Evolutionary conservation across 1,140 invertebrate species (phyloP), one percentile per base, ranked within the genome.

Genomic region (Harlomillsia oculata): DNA sequence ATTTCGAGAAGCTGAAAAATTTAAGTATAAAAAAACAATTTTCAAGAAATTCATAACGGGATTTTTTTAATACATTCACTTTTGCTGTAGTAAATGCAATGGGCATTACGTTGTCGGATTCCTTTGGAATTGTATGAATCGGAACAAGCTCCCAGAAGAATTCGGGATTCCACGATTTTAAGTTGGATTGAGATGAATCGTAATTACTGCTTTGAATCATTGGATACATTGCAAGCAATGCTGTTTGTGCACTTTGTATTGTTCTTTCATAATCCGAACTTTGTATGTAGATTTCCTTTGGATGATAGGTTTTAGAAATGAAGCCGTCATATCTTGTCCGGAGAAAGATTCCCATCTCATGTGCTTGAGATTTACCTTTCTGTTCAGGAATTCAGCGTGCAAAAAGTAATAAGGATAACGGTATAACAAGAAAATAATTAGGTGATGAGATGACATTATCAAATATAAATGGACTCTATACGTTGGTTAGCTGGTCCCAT

Each of bases 151-250:
- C 23, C 56, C 56, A 58, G 9, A 21, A 29, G 21, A 50, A 18
- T 2, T 55, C 11, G 16, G 44, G 21, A 36, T 37, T 56, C 48
- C 45, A n/a, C n/a, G n/a, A n/a, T n/a, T n/a, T n/a, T n/a, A n/a
- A n/a, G n/a, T n/a, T n/a, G n/a, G n/a, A n/a, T n/a, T n/a, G n/a
- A n/a, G n/a, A 51, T 5, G 8, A 3, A 45, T 48, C 43, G 3
- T 78, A 71, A 5, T 76, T 71, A n/a, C n/a, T n/a, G n/a, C n/a
- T n/a, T n/a, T n/a, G n/a, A 20, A 70, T 69, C 1, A 89, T 87
- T 21, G 83, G 84, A 72, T 81, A 94, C 30, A 95, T 72, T 20
- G 86, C 88, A 5, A 89, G 87, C 21, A 93, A 72, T 45, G 92
- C 76, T 29, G 80, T 75, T 67, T 84, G 79, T 1, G 85, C 87